A percentile compares a stretch with the other conserved stretches of the same genome.
Evolutionary conservation across 2,113 vertebrate genomes (phyloP).

Genomic region (Odontesthes bonariensis): DNA sequence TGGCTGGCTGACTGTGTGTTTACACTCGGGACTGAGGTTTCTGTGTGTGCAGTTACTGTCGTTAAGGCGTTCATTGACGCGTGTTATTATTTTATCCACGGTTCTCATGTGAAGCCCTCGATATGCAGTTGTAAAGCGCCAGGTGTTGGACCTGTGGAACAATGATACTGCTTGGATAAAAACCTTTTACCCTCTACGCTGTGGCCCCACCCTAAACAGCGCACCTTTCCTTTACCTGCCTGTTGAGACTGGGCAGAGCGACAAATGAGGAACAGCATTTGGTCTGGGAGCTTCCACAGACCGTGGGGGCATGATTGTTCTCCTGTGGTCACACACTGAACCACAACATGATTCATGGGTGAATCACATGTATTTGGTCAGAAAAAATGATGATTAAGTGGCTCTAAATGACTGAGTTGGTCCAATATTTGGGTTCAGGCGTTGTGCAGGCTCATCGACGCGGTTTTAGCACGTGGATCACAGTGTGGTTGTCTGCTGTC

Average conservation of each 20-base stretch:
- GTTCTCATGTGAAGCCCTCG: not conserved
- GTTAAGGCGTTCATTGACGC: too few relatives aligned
- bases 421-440: too few relatives aligned
- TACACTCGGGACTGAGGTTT: too few relatives aligned
- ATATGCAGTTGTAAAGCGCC: not conserved
- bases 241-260: too few relatives aligned
- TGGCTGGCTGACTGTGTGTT: not conserved
- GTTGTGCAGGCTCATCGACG: too few relatives aligned
- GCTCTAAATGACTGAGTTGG: not conserved
- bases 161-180: not conserved
- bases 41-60: too few relatives aligned
- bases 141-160: constrained; percentile 40
- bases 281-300: not conserved
- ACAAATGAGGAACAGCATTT: not conserved
- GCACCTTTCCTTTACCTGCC: constrained; percentile 22
- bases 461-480: too few relatives aligned
- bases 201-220: constrained; percentile 43
- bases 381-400: too few relatives aligned
- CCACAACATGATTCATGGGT: constrained; percentile 5
- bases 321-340: constrained; percentile 21
- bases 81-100: not conserved
- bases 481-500: too few relatives aligned
- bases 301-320: not conserved
- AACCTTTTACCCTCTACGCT: too few relatives aligned
- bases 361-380: not conserved